These are phyloP conservation scores for Drosophila sulfurigaster DNA, from an alignment of 1,140 invertebrate genomes.

Conservation along the genomic window DNA sequence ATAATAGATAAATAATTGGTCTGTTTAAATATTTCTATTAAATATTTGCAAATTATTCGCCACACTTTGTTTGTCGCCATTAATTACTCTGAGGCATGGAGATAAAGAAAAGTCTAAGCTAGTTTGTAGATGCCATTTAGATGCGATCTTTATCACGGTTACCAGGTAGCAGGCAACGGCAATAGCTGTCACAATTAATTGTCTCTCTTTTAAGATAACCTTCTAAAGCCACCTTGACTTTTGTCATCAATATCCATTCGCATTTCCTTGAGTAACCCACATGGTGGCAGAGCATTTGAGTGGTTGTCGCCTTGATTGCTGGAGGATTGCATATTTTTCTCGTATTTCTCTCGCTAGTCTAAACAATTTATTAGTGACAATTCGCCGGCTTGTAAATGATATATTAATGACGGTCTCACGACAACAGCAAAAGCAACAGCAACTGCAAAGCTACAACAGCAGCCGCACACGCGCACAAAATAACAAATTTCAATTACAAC, in stretches of 20 bases:
- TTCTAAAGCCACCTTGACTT: slow-evolving; percentile 20
- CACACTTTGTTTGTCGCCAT: not conserved
- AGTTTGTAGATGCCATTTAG: not conserved
- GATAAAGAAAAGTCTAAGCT: not conserved
- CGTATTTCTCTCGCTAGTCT: slow-evolving; percentile 37
- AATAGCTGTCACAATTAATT: slow-evolving; percentile 5
- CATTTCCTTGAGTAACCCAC: slow-evolving; percentile 40
- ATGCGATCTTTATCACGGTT: not conserved
- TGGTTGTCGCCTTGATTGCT: slow-evolving; percentile 26
- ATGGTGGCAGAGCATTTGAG: slow-evolving; percentile 7
- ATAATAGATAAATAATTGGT: too few relatives aligned
- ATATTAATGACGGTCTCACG: slow-evolving; percentile 75
- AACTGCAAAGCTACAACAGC: slow-evolving; percentile 28
- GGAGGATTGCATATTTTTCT: slow-evolving; percentile 24
- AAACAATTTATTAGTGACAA: slow-evolving; percentile 80
- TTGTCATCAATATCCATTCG: slow-evolving; percentile 2
- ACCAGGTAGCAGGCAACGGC: not conserved
- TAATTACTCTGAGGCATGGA: not conserved
- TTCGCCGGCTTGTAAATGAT: slow-evolving; percentile 80
- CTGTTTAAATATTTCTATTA: too few relatives aligned
- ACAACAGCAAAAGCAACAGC: slow-evolving; percentile 39
- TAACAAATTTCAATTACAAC: slow-evolving; percentile 76
- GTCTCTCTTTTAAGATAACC: not conserved
- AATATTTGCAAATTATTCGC: too few relatives aligned
- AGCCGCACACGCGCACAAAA: slow-evolving; percentile 71